Evolutionary conservation across 2,888 invertebrate species (phyloP), one percentile per base, ranked within the genome.

Genomic region (Sicus ferrugineus): DNA sequence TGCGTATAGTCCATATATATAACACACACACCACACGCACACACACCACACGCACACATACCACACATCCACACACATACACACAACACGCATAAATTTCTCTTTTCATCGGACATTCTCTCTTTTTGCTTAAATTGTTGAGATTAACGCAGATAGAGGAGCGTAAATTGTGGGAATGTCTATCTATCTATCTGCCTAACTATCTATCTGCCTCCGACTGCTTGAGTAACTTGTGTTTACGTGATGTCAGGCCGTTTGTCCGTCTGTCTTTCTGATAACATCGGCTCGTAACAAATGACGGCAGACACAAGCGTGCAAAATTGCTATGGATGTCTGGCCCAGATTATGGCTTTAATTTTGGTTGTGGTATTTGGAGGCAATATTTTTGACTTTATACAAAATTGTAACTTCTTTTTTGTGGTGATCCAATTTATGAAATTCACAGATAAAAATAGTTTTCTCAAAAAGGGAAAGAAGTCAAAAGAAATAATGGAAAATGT

Each of bases 81-180:
- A 42, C 42, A 38, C 11, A 16, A 19, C 3, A 62, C 14, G n/a
- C 16, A 62, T 46, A 62, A 62, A 62, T 62, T 62, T 62, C 19
- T 9, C 28, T 28, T 11, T n/a, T 7, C 16, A 62, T 2, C 46
- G 46, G 63, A 16, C 42, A 42, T 1, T n/a, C 14, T 4, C 14
- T 14, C 26, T 28, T 26, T 26, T 63, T 48, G 63, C 63, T 48
- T 63, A 48, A 63, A 63, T 46, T 48, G 1, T 48, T 28, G 28
- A n/a, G 21, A 63, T 19, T 42, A 48, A 30, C 19, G 19, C 28
- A 48, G 19, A 30, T 21, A 46, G 46, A 19, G 7, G 63, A 48
- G 48, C n/a, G 26, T 7, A 28, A 9, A n/a, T n/a, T 46, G 4
- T n/a, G 46, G 46, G 23, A 26, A 62, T 46, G 42, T 42, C 6